A percentile compares a stretch with the other conserved stretches of the same genome.
These are phyloP conservation scores for Probosciger aterrimus DNA, from an alignment of 2,113 vertebrate species.

Conservation along the genomic window DNA sequence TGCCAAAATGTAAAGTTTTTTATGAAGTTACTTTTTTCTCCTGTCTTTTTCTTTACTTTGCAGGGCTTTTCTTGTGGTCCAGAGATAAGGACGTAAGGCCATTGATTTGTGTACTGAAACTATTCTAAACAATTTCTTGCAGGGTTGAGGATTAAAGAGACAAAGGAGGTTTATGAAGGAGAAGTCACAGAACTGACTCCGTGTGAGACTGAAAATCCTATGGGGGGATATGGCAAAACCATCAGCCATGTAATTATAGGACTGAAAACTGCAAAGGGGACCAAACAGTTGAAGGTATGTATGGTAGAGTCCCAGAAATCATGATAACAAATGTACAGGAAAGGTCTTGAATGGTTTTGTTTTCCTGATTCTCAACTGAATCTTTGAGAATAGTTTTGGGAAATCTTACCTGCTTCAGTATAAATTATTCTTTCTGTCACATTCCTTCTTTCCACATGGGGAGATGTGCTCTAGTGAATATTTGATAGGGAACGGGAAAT, in stretches of 20 bases:
- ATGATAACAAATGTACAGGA: neutral
- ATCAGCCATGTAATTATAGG: slow-evolving; percentile 98
- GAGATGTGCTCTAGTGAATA: neutral
- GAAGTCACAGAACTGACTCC: slow-evolving; percentile 97
- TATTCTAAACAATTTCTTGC: slow-evolving; percentile 29
- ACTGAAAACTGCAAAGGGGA: slow-evolving; percentile 96
- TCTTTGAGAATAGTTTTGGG: neutral
- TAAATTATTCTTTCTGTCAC: neutral
- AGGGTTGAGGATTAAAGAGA: slow-evolving; percentile 97
- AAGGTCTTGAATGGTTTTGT: neutral
- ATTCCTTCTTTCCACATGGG: neutral
- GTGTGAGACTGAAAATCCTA: slow-evolving; percentile 97
- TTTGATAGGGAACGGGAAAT: slow-evolving; percentile 36
- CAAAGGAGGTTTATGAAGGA: slow-evolving; percentile 98
- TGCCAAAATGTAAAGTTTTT: neutral
- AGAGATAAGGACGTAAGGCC: neutral
- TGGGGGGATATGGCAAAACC: slow-evolving; percentile 98
- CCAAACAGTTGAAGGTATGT: slow-evolving; percentile 93
- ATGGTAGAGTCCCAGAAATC: neutral
- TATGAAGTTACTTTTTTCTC: neutral
- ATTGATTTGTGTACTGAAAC: neutral
- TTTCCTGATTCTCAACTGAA: neutral
- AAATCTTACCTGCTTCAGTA: neutral
- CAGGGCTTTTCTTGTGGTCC: neutral
- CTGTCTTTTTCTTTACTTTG: neutral